phyloP scores from a whole-genome alignment of 2,797 vertebrate genomes.

The Pampus argenteus region DNA sequence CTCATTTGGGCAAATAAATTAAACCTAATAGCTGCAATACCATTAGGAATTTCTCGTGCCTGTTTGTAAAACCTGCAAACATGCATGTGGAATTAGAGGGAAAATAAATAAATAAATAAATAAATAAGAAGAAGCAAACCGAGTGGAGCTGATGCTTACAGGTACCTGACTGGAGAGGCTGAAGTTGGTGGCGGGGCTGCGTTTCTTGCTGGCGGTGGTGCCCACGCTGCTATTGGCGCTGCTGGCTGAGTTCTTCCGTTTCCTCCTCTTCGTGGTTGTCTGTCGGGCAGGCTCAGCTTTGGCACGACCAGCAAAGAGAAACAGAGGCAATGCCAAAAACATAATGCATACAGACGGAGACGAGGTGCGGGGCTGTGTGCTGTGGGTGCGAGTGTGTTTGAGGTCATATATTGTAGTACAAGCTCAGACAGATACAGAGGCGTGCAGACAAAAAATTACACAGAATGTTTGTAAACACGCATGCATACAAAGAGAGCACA shows the following conservation, averaged over 20 bases:
- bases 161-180: conserved; percentile 99
- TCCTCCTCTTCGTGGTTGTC: conserved; percentile 96
- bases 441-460: conserved; percentile 6
- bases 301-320: conserved; percentile 80
- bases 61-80: conserved; percentile 41
- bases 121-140: conserved; percentile 69
- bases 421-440: background rate
- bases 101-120: conserved; percentile 38
- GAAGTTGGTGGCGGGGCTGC: conserved; percentile 94
- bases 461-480: background rate
- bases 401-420: conserved; percentile 14
- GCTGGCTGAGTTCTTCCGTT: conserved; percentile 99
- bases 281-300: conserved; percentile 98
- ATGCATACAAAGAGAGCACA: conserved; percentile 31
- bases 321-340: conserved; percentile 79
- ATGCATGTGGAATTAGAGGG: conserved; percentile 28
- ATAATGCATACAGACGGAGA: conserved; percentile 79
- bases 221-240: conserved; percentile 96
- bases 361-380: conserved; percentile 54
- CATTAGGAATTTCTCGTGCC: conserved; percentile 45
- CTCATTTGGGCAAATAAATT: conserved; percentile 65
- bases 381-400: conserved; percentile 12
- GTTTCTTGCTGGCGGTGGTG: conserved; percentile 94
- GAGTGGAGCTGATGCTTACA: conserved; percentile 94
- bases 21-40: conserved; percentile 64